Base-by-base conservation (phyloP, 2,113 vertebrate genomes). In the Peromyscus leucopus region DNA sequence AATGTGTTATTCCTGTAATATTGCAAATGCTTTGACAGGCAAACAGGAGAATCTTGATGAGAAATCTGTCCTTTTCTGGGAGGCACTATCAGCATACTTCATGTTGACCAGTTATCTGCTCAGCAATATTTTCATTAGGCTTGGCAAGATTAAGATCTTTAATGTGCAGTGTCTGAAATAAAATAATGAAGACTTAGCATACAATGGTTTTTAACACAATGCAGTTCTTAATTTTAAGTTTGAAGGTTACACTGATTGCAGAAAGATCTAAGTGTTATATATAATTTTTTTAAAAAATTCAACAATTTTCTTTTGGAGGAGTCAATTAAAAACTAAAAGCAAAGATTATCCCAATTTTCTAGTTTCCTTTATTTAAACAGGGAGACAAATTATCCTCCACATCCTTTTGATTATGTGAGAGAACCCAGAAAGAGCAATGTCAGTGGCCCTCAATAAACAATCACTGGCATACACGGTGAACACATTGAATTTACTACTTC, bases 1-100 rank as follows among this genome's bases (percentile, higher is more conserved):
- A 12, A 78, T 63, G 12, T 51, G 46, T 63, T 94, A 22, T 97
- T 97, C 82, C 95, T 91, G 80, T 97, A 97, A 91, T 65, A 8
- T 33, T 94, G 90, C 72, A 89, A 78, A 91, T 86, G 10, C 71
- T 96, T 95, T 84, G 39, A 94, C n/a, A 88, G 83, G 78, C 92
- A 96, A 63, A 89, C 82, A 19, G n/a, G 33, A 51, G 39, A n/a
- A 91, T 82, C 55, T 71, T 42, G 48, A 16, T 72, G 36, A 91
- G 3, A 93, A 92, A 82, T 59, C 28, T 95, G 19, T 90, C 57
- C 78, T 16, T 91, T n/a, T 96, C 51, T 39, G 82, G 57, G 33
- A 96, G 22, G 21, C 31, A n/a, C 33, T 92, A 85, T 94, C 48
- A 89, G 59, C 36, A 33, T 46, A 87, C n/a, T 3, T 72, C 13